Base-by-base conservation (phyloP, 2,888 invertebrate genomes). In the Acleris cristana region DNA sequence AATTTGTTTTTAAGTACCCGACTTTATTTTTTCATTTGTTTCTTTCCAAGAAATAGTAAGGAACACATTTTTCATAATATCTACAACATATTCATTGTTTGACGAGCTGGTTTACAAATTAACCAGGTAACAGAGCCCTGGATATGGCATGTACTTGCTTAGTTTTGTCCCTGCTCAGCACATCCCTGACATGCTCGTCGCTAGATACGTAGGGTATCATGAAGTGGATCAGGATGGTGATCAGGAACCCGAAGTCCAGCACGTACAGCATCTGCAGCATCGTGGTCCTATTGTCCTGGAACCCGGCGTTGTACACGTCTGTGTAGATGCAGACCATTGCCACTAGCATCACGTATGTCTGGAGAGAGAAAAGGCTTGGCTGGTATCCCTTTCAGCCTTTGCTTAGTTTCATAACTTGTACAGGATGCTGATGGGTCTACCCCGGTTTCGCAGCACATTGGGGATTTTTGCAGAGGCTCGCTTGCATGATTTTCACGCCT, bases 241-340 rank as follows among this genome's bases (percentile, higher is more conserved):
- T 18, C 19, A 71, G 74, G 70, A 89, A 90, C 3, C 77, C 79
- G 1, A 84, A n/a, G 64, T 90, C 90, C 62, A 89, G 69, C 0
- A 73, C 70, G 55, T 90, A 89, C 0, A 90, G 73, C 0, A 71
- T 55, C 0, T 77, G n/a, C 0, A 90, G 74, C 2, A 87, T 19
- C 4, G 69, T 48, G 2, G 68, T 69, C 0, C 77, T 73, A 65
- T 90, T 90, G 68, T 81, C 72, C 72, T 89, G 81, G 65, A 85
- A 90, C 1, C 89, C 88, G 0, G 86, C 87, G 54, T 89, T 90
- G 66, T 87, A 90, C 1, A 86, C 70, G 65, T 90, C 89, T 1
- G 74, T 69, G 63, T 82, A 86, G 3, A 90, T 74, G 67, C 86
- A 85, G 0, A 74, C 57, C n/a, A 88, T 53, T 5, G 83, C 84